These are phyloP conservation scores for Scolopax mira DNA, from an alignment of 2,113 vertebrate genomes.

Conservation along the genomic window DNA sequence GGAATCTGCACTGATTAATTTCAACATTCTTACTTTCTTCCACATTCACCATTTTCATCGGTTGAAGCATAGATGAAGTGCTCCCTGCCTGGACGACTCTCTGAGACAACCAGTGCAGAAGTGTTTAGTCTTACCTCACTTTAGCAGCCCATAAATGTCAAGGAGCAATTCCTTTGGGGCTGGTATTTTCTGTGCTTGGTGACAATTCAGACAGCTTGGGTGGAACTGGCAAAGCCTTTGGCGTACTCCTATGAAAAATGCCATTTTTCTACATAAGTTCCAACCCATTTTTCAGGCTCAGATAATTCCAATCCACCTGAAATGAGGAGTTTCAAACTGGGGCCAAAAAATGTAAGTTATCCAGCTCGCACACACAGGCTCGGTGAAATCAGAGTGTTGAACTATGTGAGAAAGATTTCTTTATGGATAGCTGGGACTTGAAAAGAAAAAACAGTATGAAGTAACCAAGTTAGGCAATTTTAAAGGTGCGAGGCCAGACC, in stretches of 20 bases:
- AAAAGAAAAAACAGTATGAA: background rate
- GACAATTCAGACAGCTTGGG: slow-evolving; percentile 9
- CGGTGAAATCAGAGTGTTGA: background rate
- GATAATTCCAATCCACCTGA: slow-evolving; percentile 7
- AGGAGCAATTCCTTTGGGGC: background rate
- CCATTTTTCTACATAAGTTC: slow-evolving; percentile 2
- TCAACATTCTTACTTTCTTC: background rate
- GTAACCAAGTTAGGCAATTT: background rate
- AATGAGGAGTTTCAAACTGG: background rate
- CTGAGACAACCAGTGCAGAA: background rate
- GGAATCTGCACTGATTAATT: background rate
- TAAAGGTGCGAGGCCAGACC: background rate
- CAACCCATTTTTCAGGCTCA: slow-evolving; percentile 16
- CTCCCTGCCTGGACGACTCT: background rate
- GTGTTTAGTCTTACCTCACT: background rate
- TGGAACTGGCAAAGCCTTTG: slow-evolving; percentile 12
- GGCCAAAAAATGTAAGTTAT: background rate
- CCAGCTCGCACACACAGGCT: background rate
- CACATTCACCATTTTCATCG: background rate
- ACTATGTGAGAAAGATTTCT: background rate
- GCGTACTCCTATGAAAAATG: background rate
- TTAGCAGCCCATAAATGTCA: slow-evolving; percentile 38
- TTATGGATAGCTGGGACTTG: background rate
- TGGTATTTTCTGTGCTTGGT: slow-evolving; percentile 35
- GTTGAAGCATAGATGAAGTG: background rate